A percentile compares a stretch with the other conserved stretches of the same genome.
phyloP scores from a whole-genome alignment of 1,140 invertebrate species.

The Trachymyrmex septentrionalis region DNA sequence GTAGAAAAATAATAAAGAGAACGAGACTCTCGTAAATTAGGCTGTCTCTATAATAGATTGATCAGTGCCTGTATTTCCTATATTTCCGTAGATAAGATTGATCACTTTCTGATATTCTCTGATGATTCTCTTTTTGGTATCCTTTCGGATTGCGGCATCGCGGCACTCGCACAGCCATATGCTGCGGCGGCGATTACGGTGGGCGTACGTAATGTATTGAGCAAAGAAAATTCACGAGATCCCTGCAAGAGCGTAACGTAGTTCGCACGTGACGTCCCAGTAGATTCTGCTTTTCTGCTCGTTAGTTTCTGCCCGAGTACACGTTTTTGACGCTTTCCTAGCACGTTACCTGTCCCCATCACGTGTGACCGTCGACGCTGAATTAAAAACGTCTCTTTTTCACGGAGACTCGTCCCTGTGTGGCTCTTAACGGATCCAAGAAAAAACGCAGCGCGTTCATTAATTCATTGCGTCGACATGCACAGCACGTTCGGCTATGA shows the following conservation, averaged over 20 bases:
- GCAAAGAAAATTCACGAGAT: constrained; percentile 1
- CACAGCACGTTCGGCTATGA: neutral
- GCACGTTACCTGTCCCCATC: constrained; percentile 34
- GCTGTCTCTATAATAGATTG: neutral
- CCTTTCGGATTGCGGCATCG: constrained; percentile 75
- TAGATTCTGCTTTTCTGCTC: constrained; percentile 57
- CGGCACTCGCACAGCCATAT: constrained; percentile 80
- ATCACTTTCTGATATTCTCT: constrained; percentile 54
- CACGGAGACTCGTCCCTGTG: neutral
- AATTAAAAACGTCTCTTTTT: constrained; percentile 30
- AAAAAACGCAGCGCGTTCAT: neutral
- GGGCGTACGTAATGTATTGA: constrained; percentile 83
- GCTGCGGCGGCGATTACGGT: constrained; percentile 80
- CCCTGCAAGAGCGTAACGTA: constrained; percentile 50
- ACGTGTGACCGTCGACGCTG: constrained; percentile 10
- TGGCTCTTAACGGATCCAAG: neutral
- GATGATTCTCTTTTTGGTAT: constrained; percentile 72
- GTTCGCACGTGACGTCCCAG: constrained; percentile 42
- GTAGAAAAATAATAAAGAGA: constrained; percentile 19
- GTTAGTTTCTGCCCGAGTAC: neutral
- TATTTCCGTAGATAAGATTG: constrained; percentile 8
- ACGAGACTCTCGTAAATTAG: neutral
- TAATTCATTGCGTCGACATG: constrained; percentile 21
- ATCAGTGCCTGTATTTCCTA: neutral
- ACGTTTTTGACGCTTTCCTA: constrained; percentile 63